Evolutionary conservation across 2,113 vertebrate species (phyloP).

Genomic region (Nymphicus hollandicus): DNA sequence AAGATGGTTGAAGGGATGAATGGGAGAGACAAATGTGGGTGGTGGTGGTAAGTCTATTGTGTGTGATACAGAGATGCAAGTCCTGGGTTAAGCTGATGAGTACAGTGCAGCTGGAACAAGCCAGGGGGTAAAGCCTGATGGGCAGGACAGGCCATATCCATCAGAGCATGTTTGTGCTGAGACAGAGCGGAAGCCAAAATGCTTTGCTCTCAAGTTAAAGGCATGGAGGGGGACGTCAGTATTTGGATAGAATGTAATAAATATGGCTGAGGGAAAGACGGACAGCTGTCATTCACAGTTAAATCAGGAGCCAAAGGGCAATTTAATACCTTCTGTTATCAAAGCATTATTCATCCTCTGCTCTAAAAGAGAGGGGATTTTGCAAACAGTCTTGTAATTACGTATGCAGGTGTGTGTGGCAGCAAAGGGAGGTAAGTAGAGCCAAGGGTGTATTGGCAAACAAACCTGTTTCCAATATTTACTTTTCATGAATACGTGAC

Average conservation of each 20-base stretch:
- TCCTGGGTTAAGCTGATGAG: background rate
- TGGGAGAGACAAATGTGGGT: background rate
- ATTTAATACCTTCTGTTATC: background rate
- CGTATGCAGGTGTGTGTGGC: fast-evolving
- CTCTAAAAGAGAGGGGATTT: background rate
- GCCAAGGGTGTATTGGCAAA: background rate
- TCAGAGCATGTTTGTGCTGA: background rate
- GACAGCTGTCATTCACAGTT: background rate
- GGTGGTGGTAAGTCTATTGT: background rate
- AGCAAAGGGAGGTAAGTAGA: background rate
- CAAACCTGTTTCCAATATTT: background rate
- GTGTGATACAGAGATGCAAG: background rate
- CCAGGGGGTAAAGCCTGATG: background rate
- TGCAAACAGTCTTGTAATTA: background rate
- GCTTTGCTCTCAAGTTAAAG: background rate
- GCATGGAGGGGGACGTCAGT: fast-evolving
- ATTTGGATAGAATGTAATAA: background rate
- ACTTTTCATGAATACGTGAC: slow-evolving; percentile 3
- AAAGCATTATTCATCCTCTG: background rate
- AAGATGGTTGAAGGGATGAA: background rate
- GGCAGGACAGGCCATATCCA: background rate
- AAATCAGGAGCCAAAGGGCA: background rate
- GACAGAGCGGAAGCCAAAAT: background rate
- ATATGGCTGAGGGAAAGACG: background rate
- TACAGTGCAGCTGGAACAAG: background rate